Percentiles rank a stretch among this genome's conserved stretches.
phyloP scores from a whole-genome alignment of 64 coral and sea anemone species.

The Astreopora myriophthalma region DNA sequence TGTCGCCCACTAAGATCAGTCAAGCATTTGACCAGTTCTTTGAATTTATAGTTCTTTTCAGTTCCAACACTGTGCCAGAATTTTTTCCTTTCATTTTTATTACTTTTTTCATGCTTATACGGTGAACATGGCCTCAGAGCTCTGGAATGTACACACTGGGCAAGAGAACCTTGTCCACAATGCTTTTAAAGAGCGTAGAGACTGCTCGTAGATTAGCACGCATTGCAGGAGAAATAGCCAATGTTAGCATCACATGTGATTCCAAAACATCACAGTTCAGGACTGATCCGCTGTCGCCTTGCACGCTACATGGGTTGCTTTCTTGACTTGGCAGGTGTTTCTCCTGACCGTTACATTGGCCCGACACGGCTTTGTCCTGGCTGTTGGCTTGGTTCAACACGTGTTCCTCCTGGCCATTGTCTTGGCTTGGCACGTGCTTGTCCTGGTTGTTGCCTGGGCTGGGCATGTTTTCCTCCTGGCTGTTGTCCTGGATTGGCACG shows the following conservation, averaged over 20 bases:
- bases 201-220: slow-evolving; percentile 43
- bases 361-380: too few relatives aligned
- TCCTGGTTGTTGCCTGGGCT: too few relatives aligned
- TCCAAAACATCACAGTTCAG: slow-evolving; percentile 46
- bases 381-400: too few relatives aligned
- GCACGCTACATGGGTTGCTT: not conserved
- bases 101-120: slow-evolving; percentile 33
- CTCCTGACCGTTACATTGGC: too few relatives aligned
- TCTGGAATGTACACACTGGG: slow-evolving; percentile 39
- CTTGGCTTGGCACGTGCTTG: too few relatives aligned
- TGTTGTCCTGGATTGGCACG: too few relatives aligned
- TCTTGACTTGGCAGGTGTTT: too few relatives aligned
- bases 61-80: not conserved
- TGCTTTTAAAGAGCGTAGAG: slow-evolving; percentile 19
- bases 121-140: not conserved
- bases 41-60: not conserved
- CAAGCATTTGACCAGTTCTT: slow-evolving; percentile 36
- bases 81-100: slow-evolving; percentile 42
- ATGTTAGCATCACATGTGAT: slow-evolving; percentile 26
- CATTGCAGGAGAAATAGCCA: slow-evolving; percentile 38
- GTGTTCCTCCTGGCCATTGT: too few relatives aligned
- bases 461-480: too few relatives aligned
- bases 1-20: not conserved
- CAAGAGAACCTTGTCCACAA: slow-evolving; percentile 45
- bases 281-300: not conserved